Percentiles rank a stretch among this genome's conserved stretches.
Conservation (phyloP, 2,113 vertebrate genomes). For the Tor tambroides region DNA sequence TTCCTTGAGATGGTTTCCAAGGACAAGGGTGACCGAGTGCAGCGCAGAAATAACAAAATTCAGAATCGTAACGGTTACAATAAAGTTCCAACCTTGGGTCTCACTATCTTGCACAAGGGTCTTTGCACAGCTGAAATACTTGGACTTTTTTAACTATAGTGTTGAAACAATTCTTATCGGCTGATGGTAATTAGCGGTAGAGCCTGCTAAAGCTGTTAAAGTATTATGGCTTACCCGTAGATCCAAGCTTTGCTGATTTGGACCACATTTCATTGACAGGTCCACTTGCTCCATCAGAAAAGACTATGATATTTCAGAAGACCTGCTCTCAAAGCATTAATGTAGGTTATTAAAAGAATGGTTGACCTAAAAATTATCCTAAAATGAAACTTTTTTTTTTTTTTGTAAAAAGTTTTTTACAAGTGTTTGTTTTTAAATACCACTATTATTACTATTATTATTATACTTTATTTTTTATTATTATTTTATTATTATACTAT, state of each 20-base stretch:
- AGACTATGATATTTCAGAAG: neutral
- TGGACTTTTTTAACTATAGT: neutral
- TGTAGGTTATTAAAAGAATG: neutral
- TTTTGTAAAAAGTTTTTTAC: neutral
- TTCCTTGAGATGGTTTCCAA: conserved; percentile 65
- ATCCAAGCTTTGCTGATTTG: conserved; percentile 64
- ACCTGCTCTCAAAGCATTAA: neutral
- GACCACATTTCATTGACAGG: conserved; percentile 51
- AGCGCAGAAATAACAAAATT: conserved; percentile 67
- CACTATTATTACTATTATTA: neutral
- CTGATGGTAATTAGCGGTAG: conserved; percentile 80
- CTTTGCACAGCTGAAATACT: conserved; percentile 59
- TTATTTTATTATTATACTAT: too few species aligned
- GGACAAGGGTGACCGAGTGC: conserved; percentile 65
- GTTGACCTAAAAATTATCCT: neutral
- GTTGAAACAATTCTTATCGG: conserved; percentile 78
- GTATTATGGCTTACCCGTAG: conserved; percentile 72
- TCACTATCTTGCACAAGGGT: conserved; percentile 74
- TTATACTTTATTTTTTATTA: too few species aligned
- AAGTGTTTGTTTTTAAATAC: neutral
- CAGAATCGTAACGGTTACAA: conserved; percentile 65
- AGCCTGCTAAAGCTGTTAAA: conserved; percentile 72
- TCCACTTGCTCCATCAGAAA: neutral
- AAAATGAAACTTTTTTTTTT: neutral
- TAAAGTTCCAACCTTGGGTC: conserved; percentile 57